Evolutionary conservation across 2,113 vertebrate species (phyloP).

Genomic region (Chaetura pelagica): DNA sequence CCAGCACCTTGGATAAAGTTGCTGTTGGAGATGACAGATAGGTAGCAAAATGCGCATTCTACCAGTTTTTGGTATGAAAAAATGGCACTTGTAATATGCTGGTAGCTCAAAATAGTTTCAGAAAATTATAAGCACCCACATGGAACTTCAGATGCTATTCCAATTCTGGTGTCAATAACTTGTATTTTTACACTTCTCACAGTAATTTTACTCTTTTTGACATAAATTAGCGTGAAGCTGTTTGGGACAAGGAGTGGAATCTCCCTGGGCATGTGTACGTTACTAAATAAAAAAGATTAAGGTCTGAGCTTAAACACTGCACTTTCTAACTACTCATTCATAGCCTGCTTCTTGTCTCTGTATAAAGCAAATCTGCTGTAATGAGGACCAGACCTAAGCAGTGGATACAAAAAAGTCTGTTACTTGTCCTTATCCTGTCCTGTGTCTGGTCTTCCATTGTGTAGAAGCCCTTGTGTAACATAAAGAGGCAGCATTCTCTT

Average conservation of each 20-base stretch:
- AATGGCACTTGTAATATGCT: not conserved
- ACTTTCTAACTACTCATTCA: not conserved
- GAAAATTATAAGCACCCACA: not conserved
- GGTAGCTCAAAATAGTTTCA: not conserved
- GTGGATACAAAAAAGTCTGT: not conserved
- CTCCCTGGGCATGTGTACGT: not conserved
- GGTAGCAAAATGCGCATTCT: not conserved
- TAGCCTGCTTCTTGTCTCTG: not conserved
- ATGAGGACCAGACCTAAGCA: not conserved
- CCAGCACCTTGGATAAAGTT: not conserved
- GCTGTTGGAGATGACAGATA: not conserved
- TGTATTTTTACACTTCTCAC: not conserved
- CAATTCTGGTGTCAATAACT: not conserved
- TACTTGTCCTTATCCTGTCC: not conserved
- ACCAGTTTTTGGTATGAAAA: not conserved
- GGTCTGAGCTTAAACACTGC: not conserved
- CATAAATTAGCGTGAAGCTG: not conserved
- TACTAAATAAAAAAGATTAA: not conserved
- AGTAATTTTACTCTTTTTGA: not conserved
- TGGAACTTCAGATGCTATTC: not conserved
- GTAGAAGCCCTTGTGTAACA: not conserved
- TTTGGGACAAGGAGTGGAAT: not conserved
- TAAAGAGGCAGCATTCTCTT: not conserved
- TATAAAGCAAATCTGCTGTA: not conserved
- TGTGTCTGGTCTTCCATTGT: not conserved